A percentile compares a stretch with the other conserved stretches of the same genome.
phyloP scores from a whole-genome alignment of 2,888 invertebrate species.

The Orchesellides sinensis region DNA sequence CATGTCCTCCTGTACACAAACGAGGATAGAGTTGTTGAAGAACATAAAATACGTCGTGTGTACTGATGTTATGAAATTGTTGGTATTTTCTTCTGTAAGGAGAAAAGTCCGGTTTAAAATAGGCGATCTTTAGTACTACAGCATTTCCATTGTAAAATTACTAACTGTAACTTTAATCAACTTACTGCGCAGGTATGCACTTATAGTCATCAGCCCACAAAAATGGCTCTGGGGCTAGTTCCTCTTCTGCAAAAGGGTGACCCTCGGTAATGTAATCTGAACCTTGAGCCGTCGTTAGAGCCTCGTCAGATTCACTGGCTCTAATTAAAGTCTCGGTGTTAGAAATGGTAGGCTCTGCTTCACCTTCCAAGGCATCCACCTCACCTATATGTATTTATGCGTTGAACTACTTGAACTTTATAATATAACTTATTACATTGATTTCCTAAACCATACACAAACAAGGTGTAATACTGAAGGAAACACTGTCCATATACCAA shows the following conservation, averaged over 20 bases:
- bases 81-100: slow-evolving; percentile 25
- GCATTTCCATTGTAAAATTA: background rate
- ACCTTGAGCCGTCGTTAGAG: no score
- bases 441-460: no score
- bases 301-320: no score
- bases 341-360: no score
- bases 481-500: no score
- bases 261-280: slow-evolving; percentile 49
- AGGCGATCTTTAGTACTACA: no score
- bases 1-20: slow-evolving; percentile 39
- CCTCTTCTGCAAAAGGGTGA: slow-evolving; percentile 58
- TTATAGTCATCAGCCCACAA: slow-evolving; percentile 61
- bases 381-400: no score
- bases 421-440: no score
- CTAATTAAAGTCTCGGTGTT: no score
- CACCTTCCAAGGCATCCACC: no score
- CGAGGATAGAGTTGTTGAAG: slow-evolving; percentile 61
- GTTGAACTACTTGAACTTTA: no score
- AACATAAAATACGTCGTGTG: slow-evolving; percentile 58
- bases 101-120: background rate
- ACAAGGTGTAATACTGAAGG: no score
- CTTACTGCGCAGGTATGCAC: slow-evolving; percentile 48
- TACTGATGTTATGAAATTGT: slow-evolving; percentile 46
- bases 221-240: slow-evolving; percentile 63
- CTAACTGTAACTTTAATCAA: background rate